Evolutionary conservation across 1,140 invertebrate genomes (phyloP).

Genomic region (Drosophila nasuta): DNA sequence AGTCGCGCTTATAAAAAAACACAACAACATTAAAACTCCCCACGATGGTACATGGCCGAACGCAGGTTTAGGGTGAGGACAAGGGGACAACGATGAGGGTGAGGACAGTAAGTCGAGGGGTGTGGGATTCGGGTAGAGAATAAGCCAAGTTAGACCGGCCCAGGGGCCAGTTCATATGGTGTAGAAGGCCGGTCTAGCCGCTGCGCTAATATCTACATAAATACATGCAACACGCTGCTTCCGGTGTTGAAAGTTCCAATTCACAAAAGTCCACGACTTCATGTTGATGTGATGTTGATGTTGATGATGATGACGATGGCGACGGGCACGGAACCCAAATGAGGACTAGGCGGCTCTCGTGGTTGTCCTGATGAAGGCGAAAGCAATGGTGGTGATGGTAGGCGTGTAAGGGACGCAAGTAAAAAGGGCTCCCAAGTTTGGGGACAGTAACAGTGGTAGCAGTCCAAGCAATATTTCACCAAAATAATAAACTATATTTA

Average conservation of each 20-base stretch:
- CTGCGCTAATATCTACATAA: conserved; percentile 80
- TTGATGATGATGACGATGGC: conserved; percentile 21
- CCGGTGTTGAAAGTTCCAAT: conserved; percentile 83
- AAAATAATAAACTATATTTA: neutral
- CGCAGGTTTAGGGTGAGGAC: conserved; percentile 14
- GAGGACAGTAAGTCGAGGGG: neutral
- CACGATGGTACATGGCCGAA: conserved; percentile 12
- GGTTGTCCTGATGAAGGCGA: neutral
- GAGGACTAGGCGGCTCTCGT: neutral
- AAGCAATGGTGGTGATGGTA: neutral
- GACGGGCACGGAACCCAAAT: conserved; percentile 7
- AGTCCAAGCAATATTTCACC: neutral
- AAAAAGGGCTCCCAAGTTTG: neutral
- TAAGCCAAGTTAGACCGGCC: conserved; percentile 10
- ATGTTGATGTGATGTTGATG: conserved; percentile 57
- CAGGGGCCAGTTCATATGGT: conserved; percentile 26
- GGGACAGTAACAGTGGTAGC: conserved; percentile 38
- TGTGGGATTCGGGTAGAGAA: conserved; percentile 16
- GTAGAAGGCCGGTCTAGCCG: conserved; percentile 37
- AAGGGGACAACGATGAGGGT: neutral
- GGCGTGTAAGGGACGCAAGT: conserved; percentile 40
- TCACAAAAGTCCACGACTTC: conserved; percentile 73
- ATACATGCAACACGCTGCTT: conserved; percentile 83
- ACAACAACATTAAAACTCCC: conserved; percentile 52
- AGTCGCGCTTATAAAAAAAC: conserved; percentile 69